Percentiles rank a stretch among this genome's conserved stretches.
phyloP scores from a whole-genome alignment of 2,797 vertebrate genomes.

The Meda fulgida region DNA sequence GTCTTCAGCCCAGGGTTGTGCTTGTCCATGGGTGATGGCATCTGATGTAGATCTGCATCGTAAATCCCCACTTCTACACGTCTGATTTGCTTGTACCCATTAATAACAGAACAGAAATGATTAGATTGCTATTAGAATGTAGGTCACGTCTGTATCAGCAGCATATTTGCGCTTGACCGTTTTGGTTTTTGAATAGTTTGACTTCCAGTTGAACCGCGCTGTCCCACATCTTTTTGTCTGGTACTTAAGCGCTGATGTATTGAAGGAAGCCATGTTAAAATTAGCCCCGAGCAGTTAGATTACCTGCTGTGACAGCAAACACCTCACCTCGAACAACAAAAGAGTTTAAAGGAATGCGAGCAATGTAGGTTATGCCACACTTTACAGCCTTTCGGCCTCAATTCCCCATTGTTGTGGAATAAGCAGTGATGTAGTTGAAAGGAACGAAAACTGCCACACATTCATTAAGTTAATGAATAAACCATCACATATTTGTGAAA shows the following conservation, averaged over 20 bases:
- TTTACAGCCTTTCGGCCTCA: slow-evolving; percentile 53
- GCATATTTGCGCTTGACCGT: not conserved
- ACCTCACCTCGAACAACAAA: slow-evolving; percentile 56
- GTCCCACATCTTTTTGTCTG: slow-evolving; percentile 12
- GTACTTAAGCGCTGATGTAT: slow-evolving; percentile 34
- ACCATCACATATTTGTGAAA: slow-evolving; percentile 59
- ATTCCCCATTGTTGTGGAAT: slow-evolving; percentile 50
- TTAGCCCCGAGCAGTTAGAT: slow-evolving; percentile 45
- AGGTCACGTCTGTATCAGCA: not conserved
- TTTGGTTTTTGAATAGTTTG: not conserved
- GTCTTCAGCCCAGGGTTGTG: slow-evolving; percentile 26
- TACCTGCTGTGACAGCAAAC: slow-evolving; percentile 57
- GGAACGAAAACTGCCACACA: slow-evolving; percentile 37
- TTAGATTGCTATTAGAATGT: not conserved
- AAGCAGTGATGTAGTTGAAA: slow-evolving; percentile 36
- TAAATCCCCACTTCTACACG: slow-evolving; percentile 9
- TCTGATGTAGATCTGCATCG: not conserved
- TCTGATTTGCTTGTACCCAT: not conserved
- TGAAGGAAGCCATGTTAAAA: slow-evolving; percentile 43
- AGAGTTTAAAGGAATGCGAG: slow-evolving; percentile 58
- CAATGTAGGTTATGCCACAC: slow-evolving; percentile 47
- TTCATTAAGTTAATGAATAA: slow-evolving; percentile 64
- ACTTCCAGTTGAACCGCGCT: slow-evolving; percentile 4
- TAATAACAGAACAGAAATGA: slow-evolving; percentile 4
- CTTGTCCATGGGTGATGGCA: slow-evolving; percentile 28